A percentile compares a stretch with the other conserved stretches of the same genome.
Evolutionary conservation across 2,113 vertebrate genomes (phyloP).

Genomic region (Chinchilla lanigera): DNA sequence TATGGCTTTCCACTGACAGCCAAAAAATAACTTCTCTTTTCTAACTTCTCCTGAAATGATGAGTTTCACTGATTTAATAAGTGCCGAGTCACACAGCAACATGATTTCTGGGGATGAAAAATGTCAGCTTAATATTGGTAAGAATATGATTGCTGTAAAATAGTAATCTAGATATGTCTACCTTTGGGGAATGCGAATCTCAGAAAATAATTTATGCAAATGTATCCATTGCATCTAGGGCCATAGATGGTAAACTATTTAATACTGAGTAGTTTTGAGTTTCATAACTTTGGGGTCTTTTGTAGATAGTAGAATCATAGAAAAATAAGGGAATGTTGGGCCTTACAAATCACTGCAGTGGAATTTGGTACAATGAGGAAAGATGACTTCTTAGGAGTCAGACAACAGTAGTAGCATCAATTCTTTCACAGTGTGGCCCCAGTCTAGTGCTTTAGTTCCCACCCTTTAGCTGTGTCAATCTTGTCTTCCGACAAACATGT

Average conservation of each 20-base stretch:
- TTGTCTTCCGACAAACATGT: not conserved
- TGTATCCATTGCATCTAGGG: not conserved
- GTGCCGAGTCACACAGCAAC: not conserved
- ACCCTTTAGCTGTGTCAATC: not conserved
- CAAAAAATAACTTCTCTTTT: conserved; percentile 45
- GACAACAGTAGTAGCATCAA: no score
- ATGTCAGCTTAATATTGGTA: conserved; percentile 22
- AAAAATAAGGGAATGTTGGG: not conserved
- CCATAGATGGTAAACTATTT: not conserved
- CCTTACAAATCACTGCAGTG: not conserved
- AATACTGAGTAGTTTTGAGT: not conserved
- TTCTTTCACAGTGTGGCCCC: not conserved
- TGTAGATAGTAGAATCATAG: not conserved
- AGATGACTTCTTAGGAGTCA: not conserved
- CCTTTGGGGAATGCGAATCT: not conserved
- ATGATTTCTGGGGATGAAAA: conserved; percentile 53
- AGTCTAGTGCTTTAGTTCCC: not conserved
- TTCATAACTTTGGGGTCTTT: not conserved
- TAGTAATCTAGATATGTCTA: not conserved
- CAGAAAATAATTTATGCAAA: conserved; percentile 18
- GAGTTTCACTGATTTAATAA: conserved; percentile 57
- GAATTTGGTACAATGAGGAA: not conserved
- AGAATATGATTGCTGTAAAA: conserved; percentile 46
- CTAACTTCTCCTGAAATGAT: not conserved
- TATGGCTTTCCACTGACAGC: conserved; percentile 21